phyloP scores from a whole-genome alignment of 2,113 vertebrate species.

The Rallus limicola region DNA sequence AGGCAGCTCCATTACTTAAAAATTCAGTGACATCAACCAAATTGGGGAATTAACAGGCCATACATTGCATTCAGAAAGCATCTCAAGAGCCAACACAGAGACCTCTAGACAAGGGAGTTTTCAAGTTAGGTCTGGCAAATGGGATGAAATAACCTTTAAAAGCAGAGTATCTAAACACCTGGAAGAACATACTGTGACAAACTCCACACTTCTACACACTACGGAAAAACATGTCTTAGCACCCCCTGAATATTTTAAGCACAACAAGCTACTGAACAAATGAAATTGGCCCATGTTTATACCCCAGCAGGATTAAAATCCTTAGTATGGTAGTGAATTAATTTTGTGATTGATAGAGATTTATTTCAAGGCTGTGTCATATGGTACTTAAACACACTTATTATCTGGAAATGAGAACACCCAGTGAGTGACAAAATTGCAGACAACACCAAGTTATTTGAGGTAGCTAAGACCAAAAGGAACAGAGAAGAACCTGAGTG shows the following conservation, averaged over 20 bases:
- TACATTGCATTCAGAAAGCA: neutral
- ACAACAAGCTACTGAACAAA: neutral
- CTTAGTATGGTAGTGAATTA: neutral
- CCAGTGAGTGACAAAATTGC: neutral
- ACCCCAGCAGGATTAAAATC: neutral
- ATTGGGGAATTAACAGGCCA: neutral
- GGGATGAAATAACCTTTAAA: neutral
- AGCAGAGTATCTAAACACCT: neutral
- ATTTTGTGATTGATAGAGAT: neutral
- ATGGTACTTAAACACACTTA: neutral
- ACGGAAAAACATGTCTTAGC: neutral
- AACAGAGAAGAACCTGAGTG: neutral
- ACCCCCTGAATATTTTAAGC: neutral
- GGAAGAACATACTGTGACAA: neutral
- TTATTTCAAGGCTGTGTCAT: neutral
- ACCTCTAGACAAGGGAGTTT: neutral
- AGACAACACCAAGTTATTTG: neutral
- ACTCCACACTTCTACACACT: accelerated
- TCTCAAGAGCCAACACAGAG: neutral
- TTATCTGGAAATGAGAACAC: neutral
- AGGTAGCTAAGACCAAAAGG: neutral
- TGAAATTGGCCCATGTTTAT: neutral
- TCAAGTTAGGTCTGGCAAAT: neutral
- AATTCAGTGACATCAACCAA: neutral
- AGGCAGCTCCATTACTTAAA: neutral